These are phyloP conservation scores for Leptinotarsa texana DNA, from an alignment of 1,140 invertebrate species.

Conservation along the genomic window DNA sequence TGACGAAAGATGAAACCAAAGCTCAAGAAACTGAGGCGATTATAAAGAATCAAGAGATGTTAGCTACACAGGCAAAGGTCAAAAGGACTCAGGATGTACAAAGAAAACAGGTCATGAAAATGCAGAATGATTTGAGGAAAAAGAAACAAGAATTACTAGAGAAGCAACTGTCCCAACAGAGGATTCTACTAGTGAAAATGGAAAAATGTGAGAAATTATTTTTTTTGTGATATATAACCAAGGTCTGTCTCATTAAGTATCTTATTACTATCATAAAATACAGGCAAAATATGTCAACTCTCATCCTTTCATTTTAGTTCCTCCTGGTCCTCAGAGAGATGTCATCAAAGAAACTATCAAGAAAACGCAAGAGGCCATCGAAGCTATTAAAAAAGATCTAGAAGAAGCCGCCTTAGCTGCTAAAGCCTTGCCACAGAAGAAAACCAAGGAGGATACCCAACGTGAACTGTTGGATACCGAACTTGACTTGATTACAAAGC, in stretches of 20 bases:
- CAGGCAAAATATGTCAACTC: neutral
- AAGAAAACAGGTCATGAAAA: conserved; percentile 69
- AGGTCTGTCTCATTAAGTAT: no score
- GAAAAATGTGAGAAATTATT: conserved; percentile 64
- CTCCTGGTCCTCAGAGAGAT: conserved; percentile 66
- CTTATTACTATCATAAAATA: no score
- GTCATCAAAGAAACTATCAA: conserved; percentile 75
- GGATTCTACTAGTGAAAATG: conserved; percentile 71
- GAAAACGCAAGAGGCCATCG: conserved; percentile 74
- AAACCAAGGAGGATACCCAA: conserved; percentile 58
- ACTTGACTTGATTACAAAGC: conserved; percentile 82
- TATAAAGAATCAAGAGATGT: conserved; percentile 67
- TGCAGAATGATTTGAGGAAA: conserved; percentile 74
- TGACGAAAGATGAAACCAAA: conserved; percentile 47
- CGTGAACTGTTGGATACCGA: conserved; percentile 87
- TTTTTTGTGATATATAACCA: neutral
- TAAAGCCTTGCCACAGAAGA: conserved; percentile 44
- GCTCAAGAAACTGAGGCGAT: conserved; percentile 62
- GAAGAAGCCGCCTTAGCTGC: conserved; percentile 43
- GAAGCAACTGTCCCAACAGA: conserved; percentile 79
- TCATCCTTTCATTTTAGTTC: conserved; percentile 48
- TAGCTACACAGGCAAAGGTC: conserved; percentile 63
- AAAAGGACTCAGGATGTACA: conserved; percentile 71
- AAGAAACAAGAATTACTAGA: conserved; percentile 77
- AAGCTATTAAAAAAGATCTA: conserved; percentile 72